Conservation (phyloP, 2,888 invertebrate genomes). For the Saturnia japonica region DNA sequence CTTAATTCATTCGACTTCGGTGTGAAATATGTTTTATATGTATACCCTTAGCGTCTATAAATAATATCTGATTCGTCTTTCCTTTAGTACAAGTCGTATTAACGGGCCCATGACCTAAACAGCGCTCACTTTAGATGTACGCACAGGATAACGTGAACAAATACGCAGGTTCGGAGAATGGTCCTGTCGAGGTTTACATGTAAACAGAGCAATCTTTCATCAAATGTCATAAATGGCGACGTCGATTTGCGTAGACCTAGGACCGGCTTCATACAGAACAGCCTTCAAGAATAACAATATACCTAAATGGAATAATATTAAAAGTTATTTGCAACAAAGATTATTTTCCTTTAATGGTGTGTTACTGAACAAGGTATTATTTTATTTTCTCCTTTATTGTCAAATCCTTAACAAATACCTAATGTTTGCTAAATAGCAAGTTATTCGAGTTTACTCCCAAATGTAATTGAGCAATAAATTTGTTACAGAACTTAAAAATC, state of each 20-base stretch:
- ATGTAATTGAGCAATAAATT: background rate
- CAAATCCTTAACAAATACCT: background rate
- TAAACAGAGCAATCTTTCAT: slow-evolving; percentile 73
- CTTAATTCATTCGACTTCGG: slow-evolving; percentile 47
- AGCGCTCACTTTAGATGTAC: slow-evolving; percentile 60
- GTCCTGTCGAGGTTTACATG: slow-evolving; percentile 49
- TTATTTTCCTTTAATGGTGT: background rate
- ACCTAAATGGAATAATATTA: background rate
- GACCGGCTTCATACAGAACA: slow-evolving; percentile 30
- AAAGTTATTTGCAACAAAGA: background rate
- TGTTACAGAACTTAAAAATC: background rate
- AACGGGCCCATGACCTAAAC: slow-evolving; percentile 53
- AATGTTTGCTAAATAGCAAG: background rate
- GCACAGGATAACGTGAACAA: slow-evolving; percentile 57
- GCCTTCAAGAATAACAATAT: background rate
- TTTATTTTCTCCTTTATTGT: background rate
- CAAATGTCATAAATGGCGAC: slow-evolving; percentile 68
- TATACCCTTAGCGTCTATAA: background rate
- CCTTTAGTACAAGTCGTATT: slow-evolving; percentile 15
- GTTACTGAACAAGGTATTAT: background rate
- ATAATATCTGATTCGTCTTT: background rate
- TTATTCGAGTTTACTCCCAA: background rate
- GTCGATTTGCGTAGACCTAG: slow-evolving; percentile 57
- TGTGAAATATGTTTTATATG: slow-evolving; percentile 29
- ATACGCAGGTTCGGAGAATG: slow-evolving; percentile 45